Evolutionary conservation across 2,797 vertebrate species (phyloP), one percentile per base, ranked within the genome.

Genomic region (Gouania willdenowi): DNA sequence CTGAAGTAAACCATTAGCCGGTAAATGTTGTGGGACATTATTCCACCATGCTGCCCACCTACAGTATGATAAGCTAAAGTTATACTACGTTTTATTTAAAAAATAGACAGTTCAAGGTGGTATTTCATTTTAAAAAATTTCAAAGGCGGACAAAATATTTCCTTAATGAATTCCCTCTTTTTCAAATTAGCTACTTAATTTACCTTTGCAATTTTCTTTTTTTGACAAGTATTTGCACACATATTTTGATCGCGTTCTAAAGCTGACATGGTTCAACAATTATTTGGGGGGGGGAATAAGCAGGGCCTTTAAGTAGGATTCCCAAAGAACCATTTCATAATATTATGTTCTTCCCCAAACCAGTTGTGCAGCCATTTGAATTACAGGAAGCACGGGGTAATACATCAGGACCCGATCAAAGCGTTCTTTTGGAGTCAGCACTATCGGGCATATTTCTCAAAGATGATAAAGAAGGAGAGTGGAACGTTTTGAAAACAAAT

Each of bases 401-500:
- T 87, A 79, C 71, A 84, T 88, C 85, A 86, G 76, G 41, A 66
- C 59, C 51, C 54, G 61, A 86, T 87, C 83, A 87, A 76, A 80
- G 61, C 71, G 15, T 79, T 88, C 64, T 33, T 48, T 69, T 53
- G 33, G 66, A 71, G 83, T 88, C 84, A 88, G 83, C 86, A 86
- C 65, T 80, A 86, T 85, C 58, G 62, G 66, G 55, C 77, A 76
- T 67, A 62, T 80, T 82, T 79, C 68, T 75, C 75, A 9, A 57
- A 45, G 68, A 80, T 85, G 82, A 86, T 79, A 77, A 77, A 83
- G 73, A 84, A 84, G 68, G 70, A 77, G 73, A 85, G 72, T 63
- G 73, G 87, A 82, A 75, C 71, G 71, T 79, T 86, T 76, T 71
- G 81, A 87, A 88, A 88, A 87, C 84, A 84, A 84, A 88, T 87